Evolutionary conservation across 2,113 vertebrate species (phyloP).

Genomic region (Alaudala cheleensis): DNA sequence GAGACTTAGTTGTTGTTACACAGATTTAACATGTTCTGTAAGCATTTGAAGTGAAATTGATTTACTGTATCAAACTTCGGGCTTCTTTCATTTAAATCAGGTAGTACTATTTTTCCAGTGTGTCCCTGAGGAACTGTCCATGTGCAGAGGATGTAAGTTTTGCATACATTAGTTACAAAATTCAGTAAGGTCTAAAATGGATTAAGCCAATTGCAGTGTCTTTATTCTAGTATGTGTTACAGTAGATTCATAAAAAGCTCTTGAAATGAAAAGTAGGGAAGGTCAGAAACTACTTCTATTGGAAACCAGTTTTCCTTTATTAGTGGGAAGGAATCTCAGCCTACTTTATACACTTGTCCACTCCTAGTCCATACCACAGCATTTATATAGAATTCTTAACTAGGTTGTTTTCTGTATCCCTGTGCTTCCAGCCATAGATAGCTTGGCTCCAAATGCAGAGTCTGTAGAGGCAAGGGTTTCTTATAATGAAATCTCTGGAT

Average conservation of each 20-base stretch:
- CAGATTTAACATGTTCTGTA: background rate
- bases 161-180: background rate
- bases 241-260: background rate
- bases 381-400: background rate
- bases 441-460: background rate
- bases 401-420: background rate
- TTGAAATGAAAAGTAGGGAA: background rate
- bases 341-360: background rate
- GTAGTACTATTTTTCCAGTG: background rate
- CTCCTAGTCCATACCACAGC: background rate
- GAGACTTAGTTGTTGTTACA: background rate
- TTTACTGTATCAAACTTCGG: background rate
- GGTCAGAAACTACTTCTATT: background rate
- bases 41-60: background rate
- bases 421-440: background rate
- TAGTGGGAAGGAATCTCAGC: background rate
- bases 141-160: background rate
- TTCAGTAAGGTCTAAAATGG: background rate
- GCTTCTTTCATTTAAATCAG: background rate
- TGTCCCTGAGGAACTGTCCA: background rate
- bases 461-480: background rate
- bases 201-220: background rate
- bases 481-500: background rate
- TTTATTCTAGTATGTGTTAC: background rate
- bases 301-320: background rate